Evolutionary conservation across 2,113 vertebrate species (phyloP), one percentile per base, ranked within the genome.

Genomic region (Leucopternis melanops): DNA sequence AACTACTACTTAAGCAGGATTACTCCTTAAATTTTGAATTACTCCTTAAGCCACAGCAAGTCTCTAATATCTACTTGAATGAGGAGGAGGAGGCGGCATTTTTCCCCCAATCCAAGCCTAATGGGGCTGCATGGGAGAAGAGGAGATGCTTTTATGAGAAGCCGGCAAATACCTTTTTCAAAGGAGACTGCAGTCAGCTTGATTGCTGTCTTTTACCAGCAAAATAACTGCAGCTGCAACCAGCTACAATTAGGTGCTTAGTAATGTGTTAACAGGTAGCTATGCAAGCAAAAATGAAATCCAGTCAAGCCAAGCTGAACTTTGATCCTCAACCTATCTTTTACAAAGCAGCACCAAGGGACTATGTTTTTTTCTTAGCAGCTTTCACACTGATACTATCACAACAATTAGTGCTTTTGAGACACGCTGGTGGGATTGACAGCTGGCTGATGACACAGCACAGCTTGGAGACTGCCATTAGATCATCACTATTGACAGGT

Each of bases 401-500:
- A 93, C 65, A 95, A 95, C 94, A 96, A 92, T 96, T 91, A 95
- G 86, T 93, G 91, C 91, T 97, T 93, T 95, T 90, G 88, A 78
- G 83, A 88, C 54, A 42, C 3, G 36, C 80, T 89, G 88, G 95
- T 91, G 80, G 92, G 91, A 97, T 81, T 94, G 96, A 91, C 94
- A 93, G 96, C 88, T 96, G 95, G 91, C 87, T 97, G 93, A 94
- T 96, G 95, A 95, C 94, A 96, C 81, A 90, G 92, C 92, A 94
- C 86, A 93, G 95, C 94, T 87, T 87, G 89, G 91, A 96, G 95
- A 85, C 94, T 85, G 83, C 83, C 91, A 91, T 94, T 94, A 97
- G 94, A 95, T 93, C 94, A 95, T 94, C 96, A 84, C 38, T 96
- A 96, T 93, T 96, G 96, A 96, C 94, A 96, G 74, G 93, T 94